Conservation (phyloP, 2,888 invertebrate species). For the Polymixis flavicincta region DNA sequence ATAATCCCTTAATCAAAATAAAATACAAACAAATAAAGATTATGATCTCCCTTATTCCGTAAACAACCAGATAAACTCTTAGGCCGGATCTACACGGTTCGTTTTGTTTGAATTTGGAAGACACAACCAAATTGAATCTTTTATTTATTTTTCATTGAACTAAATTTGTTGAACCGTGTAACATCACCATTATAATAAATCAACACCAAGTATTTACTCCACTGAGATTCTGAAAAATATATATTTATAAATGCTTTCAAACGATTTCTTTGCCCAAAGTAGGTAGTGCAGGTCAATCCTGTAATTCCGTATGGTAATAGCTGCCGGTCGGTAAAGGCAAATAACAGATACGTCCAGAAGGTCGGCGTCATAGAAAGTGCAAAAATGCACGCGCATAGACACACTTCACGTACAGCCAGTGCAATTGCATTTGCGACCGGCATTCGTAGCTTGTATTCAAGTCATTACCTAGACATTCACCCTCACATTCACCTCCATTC, state of each 20-base stretch:
- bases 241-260: constrained; percentile 35
- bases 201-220: constrained; percentile 10
- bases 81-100: not conserved
- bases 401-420: not conserved
- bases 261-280: constrained; percentile 30
- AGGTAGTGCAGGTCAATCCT: constrained; percentile 53
- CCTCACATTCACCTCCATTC: no score
- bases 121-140: not conserved
- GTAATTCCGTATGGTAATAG: constrained; percentile 63
- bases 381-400: not conserved
- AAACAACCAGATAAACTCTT: not conserved
- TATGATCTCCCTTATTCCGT: not conserved
- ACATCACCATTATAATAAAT: constrained; percentile 17
- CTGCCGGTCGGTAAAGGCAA: constrained; percentile 22
- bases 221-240: constrained; percentile 30
- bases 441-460: no score
- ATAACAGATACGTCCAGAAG: constrained; percentile 17
- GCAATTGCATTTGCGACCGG: not conserved
- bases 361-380: not conserved
- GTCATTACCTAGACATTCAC: no score
- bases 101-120: not conserved
- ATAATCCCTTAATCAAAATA: not conserved
- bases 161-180: not conserved
- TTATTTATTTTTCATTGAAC: not conserved
- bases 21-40: constrained; percentile 4